A percentile compares a stretch with the other conserved stretches of the same genome.
phyloP scores from a whole-genome alignment of 2,888 invertebrate species.

The Callimorpha dominula region DNA sequence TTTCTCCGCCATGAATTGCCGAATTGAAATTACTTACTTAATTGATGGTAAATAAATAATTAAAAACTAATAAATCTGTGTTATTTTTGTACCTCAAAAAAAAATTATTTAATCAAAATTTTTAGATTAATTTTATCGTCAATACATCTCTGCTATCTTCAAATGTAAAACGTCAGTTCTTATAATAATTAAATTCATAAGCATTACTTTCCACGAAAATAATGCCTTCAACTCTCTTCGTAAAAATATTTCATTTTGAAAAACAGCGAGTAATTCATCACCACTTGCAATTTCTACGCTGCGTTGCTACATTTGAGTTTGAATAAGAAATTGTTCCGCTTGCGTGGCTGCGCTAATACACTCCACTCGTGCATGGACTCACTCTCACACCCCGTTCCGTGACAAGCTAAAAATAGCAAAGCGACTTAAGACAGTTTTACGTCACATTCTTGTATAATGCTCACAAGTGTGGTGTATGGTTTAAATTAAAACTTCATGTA shows the following conservation, averaged over 20 bases:
- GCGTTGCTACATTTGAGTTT: slow-evolving; percentile 8
- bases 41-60: too few species aligned
- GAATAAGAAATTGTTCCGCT: slow-evolving; percentile 21
- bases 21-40: too few species aligned
- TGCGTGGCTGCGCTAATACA: slow-evolving; percentile 7
- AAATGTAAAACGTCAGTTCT: too few species aligned
- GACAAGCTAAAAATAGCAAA: slow-evolving; percentile 11
- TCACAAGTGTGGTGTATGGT: background rate
- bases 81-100: too few species aligned
- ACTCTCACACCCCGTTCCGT: slow-evolving; percentile 4
- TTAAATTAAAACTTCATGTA: background rate
- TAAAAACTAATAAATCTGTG: too few species aligned
- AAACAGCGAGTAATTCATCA: slow-evolving; percentile 2
- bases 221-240: background rate
- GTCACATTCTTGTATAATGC: background rate
- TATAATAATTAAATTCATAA: too few species aligned
- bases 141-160: too few species aligned
- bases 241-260: slow-evolving; percentile 4
- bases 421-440: background rate
- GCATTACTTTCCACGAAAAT: background rate
- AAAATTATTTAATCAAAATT: too few species aligned
- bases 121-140: too few species aligned
- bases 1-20: too few species aligned
- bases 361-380: slow-evolving; percentile 9
- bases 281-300: slow-evolving; percentile 3